Evolutionary conservation across 2,113 vertebrate species (phyloP).

Genomic region (Pseudorhombus dupliciocellatus): DNA sequence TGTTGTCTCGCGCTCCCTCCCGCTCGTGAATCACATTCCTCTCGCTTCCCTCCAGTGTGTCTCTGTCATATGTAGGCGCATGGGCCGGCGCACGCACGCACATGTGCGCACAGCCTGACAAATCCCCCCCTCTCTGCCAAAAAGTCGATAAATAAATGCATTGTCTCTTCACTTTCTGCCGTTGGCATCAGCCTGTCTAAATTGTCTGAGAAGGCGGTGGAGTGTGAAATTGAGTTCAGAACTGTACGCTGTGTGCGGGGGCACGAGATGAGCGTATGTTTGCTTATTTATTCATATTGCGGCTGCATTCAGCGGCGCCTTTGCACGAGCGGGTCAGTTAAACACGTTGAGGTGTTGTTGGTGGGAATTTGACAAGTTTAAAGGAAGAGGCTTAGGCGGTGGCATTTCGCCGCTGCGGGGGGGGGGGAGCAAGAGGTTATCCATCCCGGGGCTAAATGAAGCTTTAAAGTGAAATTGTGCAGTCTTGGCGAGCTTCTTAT

Average conservation of each 20-base stretch:
- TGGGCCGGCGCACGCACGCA: slow-evolving; percentile 33
- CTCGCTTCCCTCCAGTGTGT: slow-evolving; percentile 53
- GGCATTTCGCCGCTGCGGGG: slow-evolving; percentile 28
- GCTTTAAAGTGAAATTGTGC: slow-evolving; percentile 57
- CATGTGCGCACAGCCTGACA: slow-evolving; percentile 47
- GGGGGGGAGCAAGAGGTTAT: slow-evolving; percentile 35
- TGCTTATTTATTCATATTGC: slow-evolving; percentile 79
- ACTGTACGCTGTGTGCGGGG: slow-evolving; percentile 72
- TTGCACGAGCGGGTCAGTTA: slow-evolving; percentile 68
- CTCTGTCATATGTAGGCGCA: slow-evolving; percentile 69
- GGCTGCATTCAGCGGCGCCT: slow-evolving; percentile 56
- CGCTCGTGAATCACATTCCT: slow-evolving; percentile 57
- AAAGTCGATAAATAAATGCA: slow-evolving; percentile 80
- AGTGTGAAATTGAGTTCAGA: slow-evolving; percentile 87
- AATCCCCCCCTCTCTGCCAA: slow-evolving; percentile 68
- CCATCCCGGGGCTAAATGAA: slow-evolving; percentile 35
- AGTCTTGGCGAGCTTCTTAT: slow-evolving; percentile 32
- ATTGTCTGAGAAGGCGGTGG: slow-evolving; percentile 81
- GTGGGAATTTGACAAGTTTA: slow-evolving; percentile 48
- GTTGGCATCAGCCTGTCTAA: slow-evolving; percentile 82
- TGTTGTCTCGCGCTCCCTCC: slow-evolving; percentile 56
- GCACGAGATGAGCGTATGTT: slow-evolving; percentile 75
- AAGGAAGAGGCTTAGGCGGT: slow-evolving; percentile 28
- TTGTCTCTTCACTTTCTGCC: slow-evolving; percentile 82
- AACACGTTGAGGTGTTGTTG: slow-evolving; percentile 53